Conservation (phyloP, 1,140 invertebrate species). For the Euwallacea fornicatus region DNA sequence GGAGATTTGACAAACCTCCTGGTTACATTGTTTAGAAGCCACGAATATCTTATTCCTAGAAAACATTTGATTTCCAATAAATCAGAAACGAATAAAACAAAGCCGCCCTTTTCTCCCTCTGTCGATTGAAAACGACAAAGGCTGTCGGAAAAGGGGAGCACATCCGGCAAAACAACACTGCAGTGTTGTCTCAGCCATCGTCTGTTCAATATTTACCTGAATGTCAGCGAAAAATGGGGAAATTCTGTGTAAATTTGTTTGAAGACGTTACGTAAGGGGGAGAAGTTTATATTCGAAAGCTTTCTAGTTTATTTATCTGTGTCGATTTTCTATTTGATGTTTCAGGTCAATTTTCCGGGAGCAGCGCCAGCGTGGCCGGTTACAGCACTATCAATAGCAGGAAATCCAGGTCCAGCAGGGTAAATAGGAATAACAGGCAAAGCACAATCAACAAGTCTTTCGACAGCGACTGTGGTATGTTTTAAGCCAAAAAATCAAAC, state of each 20-base stretch:
- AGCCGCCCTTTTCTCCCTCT: too few species aligned
- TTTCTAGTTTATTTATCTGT: not conserved
- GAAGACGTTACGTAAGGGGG: too few species aligned
- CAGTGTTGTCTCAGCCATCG: not conserved
- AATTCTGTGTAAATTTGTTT: too few species aligned
- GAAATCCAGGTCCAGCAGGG: constrained; percentile 54
- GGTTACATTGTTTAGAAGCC: too few species aligned
- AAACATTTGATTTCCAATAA: too few species aligned
- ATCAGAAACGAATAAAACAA: not conserved
- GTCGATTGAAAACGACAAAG: not conserved
- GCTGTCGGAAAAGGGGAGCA: not conserved
- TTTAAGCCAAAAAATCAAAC: not conserved
- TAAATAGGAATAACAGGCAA: constrained; percentile 56
- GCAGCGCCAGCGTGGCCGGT: constrained; percentile 59
- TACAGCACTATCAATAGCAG: constrained; percentile 62
- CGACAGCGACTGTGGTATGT: constrained; percentile 49
- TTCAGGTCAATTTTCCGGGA: constrained; percentile 51
- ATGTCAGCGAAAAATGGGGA: not conserved
- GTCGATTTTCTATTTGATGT: not conserved
- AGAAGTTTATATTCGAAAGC: too few species aligned
- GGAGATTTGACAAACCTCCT: too few species aligned
- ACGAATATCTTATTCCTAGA: too few species aligned
- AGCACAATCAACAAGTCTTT: constrained; percentile 60
- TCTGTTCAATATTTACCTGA: constrained; percentile 14
- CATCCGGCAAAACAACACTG: not conserved